Evolutionary conservation across 2,888 invertebrate genomes (phyloP), one percentile per base, ranked within the genome.

Genomic region (Erebia palarica): DNA sequence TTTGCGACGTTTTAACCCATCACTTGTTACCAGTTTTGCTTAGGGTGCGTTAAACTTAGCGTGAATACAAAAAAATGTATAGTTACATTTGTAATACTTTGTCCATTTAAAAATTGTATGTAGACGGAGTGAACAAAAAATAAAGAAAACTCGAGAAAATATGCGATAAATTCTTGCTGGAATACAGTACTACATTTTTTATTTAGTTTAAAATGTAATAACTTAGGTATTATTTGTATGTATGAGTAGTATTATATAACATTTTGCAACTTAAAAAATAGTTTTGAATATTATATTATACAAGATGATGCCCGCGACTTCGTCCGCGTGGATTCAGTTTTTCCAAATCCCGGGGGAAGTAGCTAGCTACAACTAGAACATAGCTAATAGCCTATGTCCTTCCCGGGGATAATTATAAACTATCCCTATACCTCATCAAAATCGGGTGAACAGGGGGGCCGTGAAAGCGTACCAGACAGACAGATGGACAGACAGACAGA

Each of bases 21-120:
- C 81, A 79, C 80, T 81, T 78, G 81, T 80, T 83, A 82, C 84
- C 80, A 77, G 81, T 84, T 82, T 80, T 77, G 77, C 79, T 77
- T 70, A 73, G 80, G 79, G 81, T 82, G 80, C 82, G 81, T 82
- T 82, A 82, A 83, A 82, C 82, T 79, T 80, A 72, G 75, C 76
- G 75, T 69, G 75, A 75, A 75, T 75, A 74, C 71, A 74, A 73
- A 74, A 73, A 74, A 75, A 75, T 60, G 73, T 73, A 63, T 66
- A 74, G 70, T 67, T 69, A 55, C 63, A 72, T 74, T 74, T 68
- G 65, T 58, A 70, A 74, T 70, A 67, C 61, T 67, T 69, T 65
- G 67, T 70, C 53, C 69, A 74, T 69, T 71, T 65, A 49, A 68
- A 72, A 47, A 36, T 36, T 36, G 36, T 36, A 7, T 36, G 49